Evolutionary conservation across 2,113 vertebrate genomes (phyloP), one percentile per base, ranked within the genome.

Genomic region (Ciconia stormi): DNA sequence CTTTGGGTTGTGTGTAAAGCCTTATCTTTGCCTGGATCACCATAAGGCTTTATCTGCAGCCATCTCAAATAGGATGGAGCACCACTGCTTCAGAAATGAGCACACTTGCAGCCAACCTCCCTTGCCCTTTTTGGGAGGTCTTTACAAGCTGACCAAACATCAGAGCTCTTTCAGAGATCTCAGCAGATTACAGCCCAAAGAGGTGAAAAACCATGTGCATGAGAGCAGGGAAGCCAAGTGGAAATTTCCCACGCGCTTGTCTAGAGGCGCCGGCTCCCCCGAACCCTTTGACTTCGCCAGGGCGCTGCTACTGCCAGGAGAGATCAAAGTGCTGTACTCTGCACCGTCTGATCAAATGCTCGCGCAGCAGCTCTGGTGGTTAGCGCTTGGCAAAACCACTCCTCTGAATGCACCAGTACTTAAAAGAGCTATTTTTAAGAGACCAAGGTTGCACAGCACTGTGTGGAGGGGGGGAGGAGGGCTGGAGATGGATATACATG

Each of bases 311-410:
- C 53, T 76, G 29, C 16, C 15, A 1, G 49, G 9, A 22, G 29
- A 69, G 61, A 53, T 18, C 47, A 49, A 74, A 82, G 50, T 4
- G 0, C 11, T 1, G 3, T 0, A n/a, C 80, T 58, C 74, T 7
- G 78, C 74, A 7, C 30, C 0, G 1, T 21, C 67, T 6, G 3
- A 32, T 3, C 63, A 13, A 55, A 49, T 36, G 0, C 16, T 3
- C 2, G 1, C 42, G 10, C 2, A 1, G 40, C 71, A 27, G 66
- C 1, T 1, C 62, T 4, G n/a, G 36, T 7, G 42, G 42, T 20
- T 44, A 56, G n/a, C 0, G 0, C 78, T 10, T 2, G 4, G 34
- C 47, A n/a, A 83, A 91, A 40, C 72, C 7, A 2, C 32, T 4
- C n/a, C 40, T 27, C 70, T n/a, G 46, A 10, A 19, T 9, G 19